phyloP scores from a whole-genome alignment of 2,888 invertebrate species.

The Euplexia lucipara region DNA sequence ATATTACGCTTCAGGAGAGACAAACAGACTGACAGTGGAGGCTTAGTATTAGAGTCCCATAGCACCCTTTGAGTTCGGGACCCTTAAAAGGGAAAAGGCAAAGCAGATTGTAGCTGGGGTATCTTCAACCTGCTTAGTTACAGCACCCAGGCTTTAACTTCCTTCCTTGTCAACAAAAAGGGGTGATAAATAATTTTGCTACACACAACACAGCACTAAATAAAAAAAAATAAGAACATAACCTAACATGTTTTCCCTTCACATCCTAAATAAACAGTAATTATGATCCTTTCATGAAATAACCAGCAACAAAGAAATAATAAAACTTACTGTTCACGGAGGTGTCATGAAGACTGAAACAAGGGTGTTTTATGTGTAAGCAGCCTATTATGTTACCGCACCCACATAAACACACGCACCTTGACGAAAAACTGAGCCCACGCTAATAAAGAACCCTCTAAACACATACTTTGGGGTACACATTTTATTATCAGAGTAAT shows the following conservation, averaged over 20 bases:
- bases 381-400: conserved; percentile 16
- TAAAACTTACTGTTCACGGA: conserved; percentile 32
- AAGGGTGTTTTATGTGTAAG: conserved; percentile 36
- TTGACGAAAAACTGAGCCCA: conserved; percentile 45
- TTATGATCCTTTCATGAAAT: conserved; percentile 36
- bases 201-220: not conserved
- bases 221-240: not conserved
- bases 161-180: too few species aligned
- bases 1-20: too few species aligned
- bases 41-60: too few species aligned
- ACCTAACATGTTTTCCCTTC: conserved; percentile 5
- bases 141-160: too few species aligned
- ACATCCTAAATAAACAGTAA: conserved; percentile 31
- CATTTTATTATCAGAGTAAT: conserved; percentile 59
- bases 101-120: too few species aligned
- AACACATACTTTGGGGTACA: conserved; percentile 37
- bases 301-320: conserved; percentile 36
- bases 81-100: too few species aligned
- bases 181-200: too few species aligned
- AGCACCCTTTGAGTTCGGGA: too few species aligned
- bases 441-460: conserved; percentile 42
- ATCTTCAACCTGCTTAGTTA: too few species aligned
- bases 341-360: conserved; percentile 42
- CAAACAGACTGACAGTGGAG: too few species aligned
- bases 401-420: conserved; percentile 36